Evolutionary conservation across 2,888 invertebrate genomes (phyloP), one percentile per base, ranked within the genome.

Genomic region (Papilio protenor): DNA sequence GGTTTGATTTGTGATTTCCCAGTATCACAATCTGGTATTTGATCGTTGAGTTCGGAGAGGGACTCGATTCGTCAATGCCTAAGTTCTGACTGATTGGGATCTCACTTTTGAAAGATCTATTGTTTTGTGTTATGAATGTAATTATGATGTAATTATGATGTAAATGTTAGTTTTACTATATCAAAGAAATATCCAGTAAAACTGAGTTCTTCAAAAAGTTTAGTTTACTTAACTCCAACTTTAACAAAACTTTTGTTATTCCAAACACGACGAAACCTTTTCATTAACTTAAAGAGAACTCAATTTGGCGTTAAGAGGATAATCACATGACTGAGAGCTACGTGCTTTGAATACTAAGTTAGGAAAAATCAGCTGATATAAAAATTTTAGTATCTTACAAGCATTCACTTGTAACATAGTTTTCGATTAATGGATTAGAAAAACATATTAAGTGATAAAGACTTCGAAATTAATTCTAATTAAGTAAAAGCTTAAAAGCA

Each of bases 281-380:
- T 77, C 77, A 77, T 77, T 73, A 77, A 73, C 73, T 73, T 73
- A 73, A 55, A 45, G 73, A 52, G n/a, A 77, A 77, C 66, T 73
- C 77, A 69, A 77, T 73, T 77, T 77, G 66, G 77, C 69, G 77
- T 77, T 73, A 77, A 77, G 66, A 47, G 73, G 77, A 77, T 77
- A 77, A 77, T 77, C 77, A 77, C 77, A 73, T 77, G 73, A 23
- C 73, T 77, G 73, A 45, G 45, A 73, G 21, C 27, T 73, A 69
- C 77, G 77, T 69, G 73, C 57, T 69, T n/a, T 73, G 73, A 77
- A 16, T 73, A 69, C n/a, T 57, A 27, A 57, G 18, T 11, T 73
- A 61, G 10, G 1, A 72, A 71, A 72, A 71, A 61, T 27, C 12
- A 14, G 27, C 23, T 61, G 16, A 69, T 47, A 14, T 23, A 14